phyloP scores from a whole-genome alignment of 2,113 vertebrate species.

The Oncorhynchus tshawytscha region DNA sequence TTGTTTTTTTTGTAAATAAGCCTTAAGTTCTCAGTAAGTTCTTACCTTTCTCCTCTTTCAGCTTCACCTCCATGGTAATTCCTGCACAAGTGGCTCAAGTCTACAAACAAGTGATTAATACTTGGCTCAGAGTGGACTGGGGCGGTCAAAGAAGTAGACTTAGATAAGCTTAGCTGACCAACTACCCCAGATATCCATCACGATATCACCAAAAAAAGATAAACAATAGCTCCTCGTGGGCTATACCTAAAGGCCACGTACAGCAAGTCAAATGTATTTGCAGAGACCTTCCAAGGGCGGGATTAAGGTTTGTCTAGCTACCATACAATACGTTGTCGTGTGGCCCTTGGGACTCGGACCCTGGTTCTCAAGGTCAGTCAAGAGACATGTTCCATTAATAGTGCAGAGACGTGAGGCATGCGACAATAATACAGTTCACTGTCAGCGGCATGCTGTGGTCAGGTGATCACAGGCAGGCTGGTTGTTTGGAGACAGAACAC shows the following conservation, averaged over 20 bases:
- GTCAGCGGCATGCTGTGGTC: constrained; percentile 32
- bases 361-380: constrained; percentile 60
- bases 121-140: background rate
- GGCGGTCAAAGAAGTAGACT: background rate
- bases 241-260: background rate
- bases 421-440: constrained; percentile 50
- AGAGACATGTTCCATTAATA: constrained; percentile 70
- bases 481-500: constrained; percentile 11
- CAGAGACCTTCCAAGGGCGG: background rate
- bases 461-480: constrained; percentile 45
- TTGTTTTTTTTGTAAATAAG: too few species aligned
- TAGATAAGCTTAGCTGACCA: constrained; percentile 8
- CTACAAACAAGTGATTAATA: constrained; percentile 9
- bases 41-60: constrained; percentile 43
- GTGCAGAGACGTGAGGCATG: constrained; percentile 57
- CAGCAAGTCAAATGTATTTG: background rate
- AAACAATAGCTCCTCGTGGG: background rate
- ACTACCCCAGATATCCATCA: constrained; percentile 14
- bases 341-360: constrained; percentile 22
- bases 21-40: background rate
- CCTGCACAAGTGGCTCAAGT: background rate
- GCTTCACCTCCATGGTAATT: constrained; percentile 24
- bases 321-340: background rate
- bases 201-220: background rate
- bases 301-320: background rate